Percentiles rank a stretch among this genome's conserved stretches.
These are phyloP conservation scores for Bombus confusus DNA, from an alignment of 1,140 invertebrate genomes.

Conservation along the genomic window DNA sequence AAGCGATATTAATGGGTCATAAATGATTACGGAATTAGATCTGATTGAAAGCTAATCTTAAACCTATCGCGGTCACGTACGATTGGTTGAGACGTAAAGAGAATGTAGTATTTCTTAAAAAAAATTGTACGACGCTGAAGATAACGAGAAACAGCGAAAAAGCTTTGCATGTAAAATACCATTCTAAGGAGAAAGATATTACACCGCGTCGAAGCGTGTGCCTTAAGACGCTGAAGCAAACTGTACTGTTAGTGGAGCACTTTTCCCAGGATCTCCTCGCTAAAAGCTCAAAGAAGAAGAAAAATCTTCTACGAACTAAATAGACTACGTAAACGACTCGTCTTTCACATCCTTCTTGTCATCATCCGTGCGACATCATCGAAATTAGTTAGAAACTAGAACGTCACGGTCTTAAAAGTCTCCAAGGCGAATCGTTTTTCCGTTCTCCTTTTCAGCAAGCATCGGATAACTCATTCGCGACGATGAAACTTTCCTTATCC, in stretches of 20 bases:
- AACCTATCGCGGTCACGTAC: not conserved
- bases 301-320: not conserved
- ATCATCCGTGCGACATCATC: conserved; percentile 1
- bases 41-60: too few relatives aligned
- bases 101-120: not conserved
- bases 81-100: not conserved
- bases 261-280: not conserved
- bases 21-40: not conserved
- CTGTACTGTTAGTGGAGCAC: not conserved
- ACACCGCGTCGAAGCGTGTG: not conserved
- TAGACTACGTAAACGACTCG: not conserved
- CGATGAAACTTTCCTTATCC: conserved; percentile 39
- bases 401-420: conserved; percentile 9
- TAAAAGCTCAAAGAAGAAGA: not conserved
- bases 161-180: not conserved
- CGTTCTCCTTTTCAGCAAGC: conserved; percentile 13
- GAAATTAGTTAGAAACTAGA: conserved; percentile 36
- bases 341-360: not conserved
- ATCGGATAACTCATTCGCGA: conserved; percentile 54
- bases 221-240: too few relatives aligned
- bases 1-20: not conserved
- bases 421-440: conserved; percentile 36
- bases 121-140: too few relatives aligned
- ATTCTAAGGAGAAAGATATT: not conserved
- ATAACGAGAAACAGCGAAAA: not conserved